A percentile compares a stretch with the other conserved stretches of the same genome.
Evolutionary conservation across 2,797 vertebrate species (phyloP).

Genomic region (Aldrovandia affinis): DNA sequence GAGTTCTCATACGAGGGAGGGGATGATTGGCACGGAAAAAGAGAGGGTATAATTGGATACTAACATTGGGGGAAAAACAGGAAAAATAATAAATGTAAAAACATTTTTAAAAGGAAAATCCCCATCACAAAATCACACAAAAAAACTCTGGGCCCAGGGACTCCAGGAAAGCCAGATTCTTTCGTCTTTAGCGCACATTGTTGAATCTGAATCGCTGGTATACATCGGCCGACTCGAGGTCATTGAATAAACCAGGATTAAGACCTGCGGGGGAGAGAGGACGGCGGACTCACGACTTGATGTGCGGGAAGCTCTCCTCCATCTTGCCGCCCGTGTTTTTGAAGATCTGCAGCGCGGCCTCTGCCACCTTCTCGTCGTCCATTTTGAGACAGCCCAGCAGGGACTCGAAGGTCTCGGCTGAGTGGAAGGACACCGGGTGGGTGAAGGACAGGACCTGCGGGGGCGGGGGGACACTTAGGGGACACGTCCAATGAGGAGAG

Average conservation of each 20-base stretch:
- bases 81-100: no score
- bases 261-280: no score
- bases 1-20: no score
- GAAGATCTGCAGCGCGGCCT: slow-evolving; percentile 97
- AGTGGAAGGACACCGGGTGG: slow-evolving; percentile 98
- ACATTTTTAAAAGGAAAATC: no score
- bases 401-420: slow-evolving; percentile 97
- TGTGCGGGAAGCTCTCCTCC: slow-evolving; percentile 97
- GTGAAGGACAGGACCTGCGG: slow-evolving; percentile 95
- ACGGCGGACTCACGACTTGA: slow-evolving; percentile 86
- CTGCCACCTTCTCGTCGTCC: slow-evolving; percentile 98
- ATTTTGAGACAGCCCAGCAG: slow-evolving; percentile 96
- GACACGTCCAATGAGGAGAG: neutral
- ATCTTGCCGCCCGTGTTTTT: slow-evolving; percentile 96
- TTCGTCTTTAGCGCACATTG: neutral
- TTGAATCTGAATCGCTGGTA: neutral
- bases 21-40: no score
- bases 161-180: neutral
- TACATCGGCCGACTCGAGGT: neutral
- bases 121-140: no score
- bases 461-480: neutral
- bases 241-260: no score
- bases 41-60: no score
- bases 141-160: neutral
- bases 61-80: no score